These are phyloP conservation scores for Diplolepis rosae DNA, from an alignment of 2,888 invertebrate species.

Conservation along the genomic window DNA sequence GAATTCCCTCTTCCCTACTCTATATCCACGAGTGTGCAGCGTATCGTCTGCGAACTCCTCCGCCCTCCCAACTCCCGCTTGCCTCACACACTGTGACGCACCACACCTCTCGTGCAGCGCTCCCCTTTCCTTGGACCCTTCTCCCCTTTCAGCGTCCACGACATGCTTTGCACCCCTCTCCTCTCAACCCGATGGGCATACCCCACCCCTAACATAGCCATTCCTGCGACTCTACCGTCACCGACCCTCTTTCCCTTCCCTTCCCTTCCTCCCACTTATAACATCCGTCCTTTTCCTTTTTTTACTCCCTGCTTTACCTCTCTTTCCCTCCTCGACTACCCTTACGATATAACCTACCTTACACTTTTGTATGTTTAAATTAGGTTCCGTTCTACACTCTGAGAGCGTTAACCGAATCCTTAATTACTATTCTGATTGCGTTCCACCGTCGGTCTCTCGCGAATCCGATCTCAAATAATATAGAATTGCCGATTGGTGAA, in stretches of 20 bases:
- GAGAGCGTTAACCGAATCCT: constrained; percentile 67
- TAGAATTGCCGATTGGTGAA: constrained; percentile 38
- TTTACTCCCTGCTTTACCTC: constrained; percentile 31
- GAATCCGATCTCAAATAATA: constrained; percentile 40
- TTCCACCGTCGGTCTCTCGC: constrained; percentile 40
- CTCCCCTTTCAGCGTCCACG: constrained; percentile 31
- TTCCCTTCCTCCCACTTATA: neutral
- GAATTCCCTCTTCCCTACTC: constrained; percentile 66
- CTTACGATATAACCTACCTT: constrained; percentile 56
- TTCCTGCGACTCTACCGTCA: constrained; percentile 29
- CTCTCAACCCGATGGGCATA: neutral
- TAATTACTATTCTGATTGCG: constrained; percentile 70
- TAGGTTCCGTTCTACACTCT: constrained; percentile 66
- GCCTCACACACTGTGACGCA: constrained; percentile 4
- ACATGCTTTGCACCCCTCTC: constrained; percentile 28
- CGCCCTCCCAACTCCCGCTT: constrained; percentile 35
- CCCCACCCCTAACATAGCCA: constrained; percentile 28
- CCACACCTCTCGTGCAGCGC: constrained; percentile 38
- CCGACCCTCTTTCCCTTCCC: constrained; percentile 32
- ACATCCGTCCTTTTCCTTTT: neutral
- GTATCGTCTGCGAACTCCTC: constrained; percentile 53
- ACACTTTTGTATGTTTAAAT: constrained; percentile 67
- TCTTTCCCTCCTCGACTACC: constrained; percentile 39
- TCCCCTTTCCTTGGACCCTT: constrained; percentile 35
- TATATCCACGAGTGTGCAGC: constrained; percentile 55